phyloP scores from a whole-genome alignment of 2,888 invertebrate genomes.

The Pyralis farinalis region DNA sequence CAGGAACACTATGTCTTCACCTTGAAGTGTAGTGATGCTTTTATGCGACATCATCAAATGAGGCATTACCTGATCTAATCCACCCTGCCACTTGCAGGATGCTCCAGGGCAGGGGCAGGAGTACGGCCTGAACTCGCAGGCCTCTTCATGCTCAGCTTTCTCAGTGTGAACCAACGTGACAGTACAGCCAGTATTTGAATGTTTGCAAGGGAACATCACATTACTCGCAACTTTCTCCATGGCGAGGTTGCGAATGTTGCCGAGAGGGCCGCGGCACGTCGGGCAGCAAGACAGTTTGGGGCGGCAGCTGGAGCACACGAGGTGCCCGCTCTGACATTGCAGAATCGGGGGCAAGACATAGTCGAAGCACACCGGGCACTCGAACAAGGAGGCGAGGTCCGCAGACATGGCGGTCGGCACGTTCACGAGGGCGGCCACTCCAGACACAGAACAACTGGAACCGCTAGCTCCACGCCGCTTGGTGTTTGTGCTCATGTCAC shows the following conservation, averaged over 20 bases:
- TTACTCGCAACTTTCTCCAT: constrained; percentile 99
- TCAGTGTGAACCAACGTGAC: constrained; percentile 97
- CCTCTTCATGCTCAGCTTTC: constrained; percentile 99
- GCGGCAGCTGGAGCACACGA: constrained; percentile 98
- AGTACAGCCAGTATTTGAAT: constrained; percentile 96
- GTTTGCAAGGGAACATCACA: constrained; percentile 99
- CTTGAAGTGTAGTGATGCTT: constrained; percentile 98
- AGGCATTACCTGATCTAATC: constrained; percentile 98
- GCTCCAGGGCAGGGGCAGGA: constrained; percentile 99
- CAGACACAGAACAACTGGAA: constrained; percentile 76
- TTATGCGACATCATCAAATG: constrained; percentile 98
- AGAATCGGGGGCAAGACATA: constrained; percentile 99
- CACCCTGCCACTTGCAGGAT: constrained; percentile 99
- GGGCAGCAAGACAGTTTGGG: constrained; percentile 99
- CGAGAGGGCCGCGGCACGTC: constrained; percentile 97
- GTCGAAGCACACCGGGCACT: constrained; percentile 99
- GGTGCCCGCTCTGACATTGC: constrained; percentile 99
- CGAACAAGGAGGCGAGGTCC: constrained; percentile 94
- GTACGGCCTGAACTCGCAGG: constrained; percentile 98
- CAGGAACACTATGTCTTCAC: constrained; percentile 99
- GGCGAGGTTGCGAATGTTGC: constrained; percentile 98
- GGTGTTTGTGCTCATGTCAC: constrained; percentile 80
- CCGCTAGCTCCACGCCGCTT: constrained; percentile 78
- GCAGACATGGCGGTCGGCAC: constrained; percentile 87
- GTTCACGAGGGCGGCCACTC: constrained; percentile 77